Conservation (phyloP, 2,888 invertebrate genomes). For the Phoenoteleia sp. region DNA sequence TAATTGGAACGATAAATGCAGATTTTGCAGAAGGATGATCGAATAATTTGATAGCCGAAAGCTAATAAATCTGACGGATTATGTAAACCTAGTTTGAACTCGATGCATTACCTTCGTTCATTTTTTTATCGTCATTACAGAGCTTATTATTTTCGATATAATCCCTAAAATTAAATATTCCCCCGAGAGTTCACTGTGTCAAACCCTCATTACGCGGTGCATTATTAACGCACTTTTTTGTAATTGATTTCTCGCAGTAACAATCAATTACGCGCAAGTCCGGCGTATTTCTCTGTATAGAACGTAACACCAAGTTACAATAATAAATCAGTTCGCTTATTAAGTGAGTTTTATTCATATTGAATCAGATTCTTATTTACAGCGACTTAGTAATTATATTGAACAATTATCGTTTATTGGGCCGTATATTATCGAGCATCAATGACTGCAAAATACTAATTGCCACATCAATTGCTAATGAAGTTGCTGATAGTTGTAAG, state of each 20-base stretch:
- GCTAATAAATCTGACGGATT: constrained; percentile 34
- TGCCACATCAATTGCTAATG: constrained; percentile 45
- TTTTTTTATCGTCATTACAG: neutral
- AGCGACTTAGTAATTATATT: neutral
- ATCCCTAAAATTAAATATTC: neutral
- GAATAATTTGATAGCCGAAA: constrained; percentile 14
- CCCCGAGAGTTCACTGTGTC: neutral
- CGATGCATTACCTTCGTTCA: neutral
- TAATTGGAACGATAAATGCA: constrained; percentile 12
- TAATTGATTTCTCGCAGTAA: neutral
- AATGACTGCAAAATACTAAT: constrained; percentile 41
- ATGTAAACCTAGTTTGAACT: constrained; percentile 27
- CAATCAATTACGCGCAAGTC: neutral
- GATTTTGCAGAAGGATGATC: constrained; percentile 13
- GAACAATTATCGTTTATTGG: neutral
- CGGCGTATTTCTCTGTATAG: neutral
- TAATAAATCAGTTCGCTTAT: neutral
- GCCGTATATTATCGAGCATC: constrained; percentile 3
- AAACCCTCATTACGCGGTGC: neutral
- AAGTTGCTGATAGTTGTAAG: constrained; percentile 41
- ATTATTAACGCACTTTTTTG: constrained; percentile 8
- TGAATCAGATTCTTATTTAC: neutral
- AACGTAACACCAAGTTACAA: neutral
- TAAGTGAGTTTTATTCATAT: neutral
- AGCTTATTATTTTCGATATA: neutral